Conservation (phyloP, 2,113 vertebrate species). For the Mesocricetus auratus region DNA sequence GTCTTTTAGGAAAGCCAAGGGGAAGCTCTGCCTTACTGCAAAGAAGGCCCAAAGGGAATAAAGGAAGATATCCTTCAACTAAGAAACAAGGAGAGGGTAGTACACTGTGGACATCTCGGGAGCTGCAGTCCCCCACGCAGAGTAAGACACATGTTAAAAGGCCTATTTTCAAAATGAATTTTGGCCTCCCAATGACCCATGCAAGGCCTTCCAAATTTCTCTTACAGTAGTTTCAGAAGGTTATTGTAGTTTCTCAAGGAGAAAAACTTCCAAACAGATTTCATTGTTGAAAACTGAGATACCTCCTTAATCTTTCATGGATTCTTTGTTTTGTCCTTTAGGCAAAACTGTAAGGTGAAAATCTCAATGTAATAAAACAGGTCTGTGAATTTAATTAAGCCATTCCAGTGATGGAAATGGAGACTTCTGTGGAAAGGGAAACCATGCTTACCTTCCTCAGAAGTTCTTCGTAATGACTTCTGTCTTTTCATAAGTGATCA, state of each 20-base stretch:
- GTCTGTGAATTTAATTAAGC: background rate
- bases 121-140: background rate
- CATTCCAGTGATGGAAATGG: background rate
- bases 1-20: background rate
- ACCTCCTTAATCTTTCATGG: background rate
- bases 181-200: background rate
- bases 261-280: background rate
- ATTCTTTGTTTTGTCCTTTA: constrained; percentile 6
- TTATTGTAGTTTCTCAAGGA: background rate
- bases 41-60: background rate
- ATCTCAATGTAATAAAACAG: constrained; percentile 1
- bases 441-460: background rate
- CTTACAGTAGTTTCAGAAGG: background rate
- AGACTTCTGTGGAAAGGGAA: background rate
- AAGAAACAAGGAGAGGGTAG: background rate
- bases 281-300: background rate
- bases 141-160: background rate
- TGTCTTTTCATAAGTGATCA: constrained; percentile 7
- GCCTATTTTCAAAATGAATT: constrained; percentile 24
- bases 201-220: background rate
- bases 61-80: background rate
- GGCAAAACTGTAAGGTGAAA: constrained; percentile 22
- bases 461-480: background rate
- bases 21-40: background rate
- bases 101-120: background rate